Conservation (phyloP, 2,888 invertebrate genomes). For the Ellobium chinense region DNA sequence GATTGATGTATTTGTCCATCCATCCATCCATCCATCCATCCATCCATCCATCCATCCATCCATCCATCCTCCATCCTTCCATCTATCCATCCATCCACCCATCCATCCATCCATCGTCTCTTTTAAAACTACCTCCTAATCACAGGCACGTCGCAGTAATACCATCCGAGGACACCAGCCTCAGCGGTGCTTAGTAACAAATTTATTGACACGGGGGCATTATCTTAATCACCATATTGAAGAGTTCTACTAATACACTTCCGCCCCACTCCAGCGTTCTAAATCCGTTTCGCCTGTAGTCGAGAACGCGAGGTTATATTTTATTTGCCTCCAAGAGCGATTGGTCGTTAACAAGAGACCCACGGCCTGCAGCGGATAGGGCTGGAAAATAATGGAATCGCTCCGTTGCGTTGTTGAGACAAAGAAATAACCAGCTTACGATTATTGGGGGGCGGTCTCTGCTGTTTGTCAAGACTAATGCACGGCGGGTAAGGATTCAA, state of each 20-base stretch:
- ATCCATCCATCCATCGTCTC: too few species aligned
- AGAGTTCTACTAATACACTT: slow-evolving; percentile 35
- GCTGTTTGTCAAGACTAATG: too few species aligned
- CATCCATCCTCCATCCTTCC: too few species aligned
- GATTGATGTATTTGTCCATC: too few species aligned
- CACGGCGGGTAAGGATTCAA: too few species aligned
- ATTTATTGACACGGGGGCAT: slow-evolving; percentile 31
- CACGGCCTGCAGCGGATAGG: not conserved
- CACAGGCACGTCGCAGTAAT: not conserved
- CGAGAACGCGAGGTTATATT: not conserved
- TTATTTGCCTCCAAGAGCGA: not conserved
- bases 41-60: too few species aligned
- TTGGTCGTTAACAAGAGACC: not conserved
- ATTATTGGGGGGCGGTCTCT: not conserved
- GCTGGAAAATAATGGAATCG: not conserved
- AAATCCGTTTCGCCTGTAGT: not conserved
- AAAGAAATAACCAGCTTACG: too few species aligned
- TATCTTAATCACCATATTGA: slow-evolving; percentile 38
- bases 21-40: too few species aligned
- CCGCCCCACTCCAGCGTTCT: slow-evolving; percentile 13
- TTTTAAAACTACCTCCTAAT: too few species aligned
- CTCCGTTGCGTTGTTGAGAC: not conserved
- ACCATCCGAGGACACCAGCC: too few species aligned
- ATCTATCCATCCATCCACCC: too few species aligned
- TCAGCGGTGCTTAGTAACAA: slow-evolving; percentile 5